A percentile compares a stretch with the other conserved stretches of the same genome.
These are phyloP conservation scores for Channa argus DNA, from an alignment of 2,113 vertebrate species.

Conservation along the genomic window DNA sequence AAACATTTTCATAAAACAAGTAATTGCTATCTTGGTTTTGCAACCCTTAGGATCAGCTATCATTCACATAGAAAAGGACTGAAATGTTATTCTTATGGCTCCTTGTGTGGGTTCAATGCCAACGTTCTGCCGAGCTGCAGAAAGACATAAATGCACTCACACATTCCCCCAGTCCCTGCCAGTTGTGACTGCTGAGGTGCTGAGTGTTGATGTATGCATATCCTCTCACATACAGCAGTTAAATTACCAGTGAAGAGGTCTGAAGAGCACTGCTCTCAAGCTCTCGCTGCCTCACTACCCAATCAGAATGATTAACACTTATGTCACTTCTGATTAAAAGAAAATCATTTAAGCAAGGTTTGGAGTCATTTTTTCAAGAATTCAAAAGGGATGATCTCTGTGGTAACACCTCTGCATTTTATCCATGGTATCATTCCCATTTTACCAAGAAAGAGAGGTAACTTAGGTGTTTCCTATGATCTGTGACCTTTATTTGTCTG, in stretches of 20 bases:
- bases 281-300: constrained; percentile 45
- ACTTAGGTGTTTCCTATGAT: constrained; percentile 14
- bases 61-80: constrained; percentile 27
- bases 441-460: constrained; percentile 35
- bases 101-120: constrained; percentile 53
- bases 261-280: constrained; percentile 72
- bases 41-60: constrained; percentile 17
- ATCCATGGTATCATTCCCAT: constrained; percentile 38
- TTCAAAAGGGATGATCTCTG: constrained; percentile 50
- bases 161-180: constrained; percentile 31
- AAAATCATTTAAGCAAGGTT: constrained; percentile 61
- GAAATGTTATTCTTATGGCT: constrained; percentile 41
- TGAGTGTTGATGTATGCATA: constrained; percentile 75
- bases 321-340: constrained; percentile 72
- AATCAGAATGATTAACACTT: constrained; percentile 69
- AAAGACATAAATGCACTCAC: constrained; percentile 34
- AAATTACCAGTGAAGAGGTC: constrained; percentile 77
- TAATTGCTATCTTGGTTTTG: constrained; percentile 45
- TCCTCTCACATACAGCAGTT: constrained; percentile 71
- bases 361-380: constrained; percentile 72
- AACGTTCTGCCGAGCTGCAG: constrained; percentile 56
- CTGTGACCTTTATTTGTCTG: constrained; percentile 28
- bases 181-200: constrained; percentile 68
- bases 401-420: constrained; percentile 51
- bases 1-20: constrained; percentile 44